phyloP scores from a whole-genome alignment of 2,888 invertebrate species.

The Pasiphila rectangulata region DNA sequence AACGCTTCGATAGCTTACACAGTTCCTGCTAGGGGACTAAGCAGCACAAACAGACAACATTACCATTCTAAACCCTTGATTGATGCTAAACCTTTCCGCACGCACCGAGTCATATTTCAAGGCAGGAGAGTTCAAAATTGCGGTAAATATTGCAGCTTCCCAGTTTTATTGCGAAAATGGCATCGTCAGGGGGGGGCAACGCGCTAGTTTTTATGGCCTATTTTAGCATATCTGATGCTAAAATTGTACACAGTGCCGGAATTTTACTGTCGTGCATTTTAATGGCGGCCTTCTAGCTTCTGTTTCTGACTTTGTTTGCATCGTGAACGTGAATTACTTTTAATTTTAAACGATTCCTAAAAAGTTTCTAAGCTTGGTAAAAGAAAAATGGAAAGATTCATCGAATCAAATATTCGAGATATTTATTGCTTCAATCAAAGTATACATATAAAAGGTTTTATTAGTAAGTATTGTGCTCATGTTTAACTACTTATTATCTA shows the following conservation, averaged over 20 bases:
- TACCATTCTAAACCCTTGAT: slow-evolving; percentile 67
- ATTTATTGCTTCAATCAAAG: too few relatives aligned
- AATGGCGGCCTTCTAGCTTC: too few relatives aligned
- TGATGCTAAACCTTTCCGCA: slow-evolving; percentile 56
- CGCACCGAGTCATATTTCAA: slow-evolving; percentile 48
- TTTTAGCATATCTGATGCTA: slow-evolving; percentile 18
- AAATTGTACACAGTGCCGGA: slow-evolving; percentile 11
- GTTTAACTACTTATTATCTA: too few relatives aligned
- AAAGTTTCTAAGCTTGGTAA: too few relatives aligned
- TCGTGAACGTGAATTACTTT: too few relatives aligned
- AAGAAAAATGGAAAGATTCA: too few relatives aligned
- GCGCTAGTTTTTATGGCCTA: slow-evolving; percentile 32
- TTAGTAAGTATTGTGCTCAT: too few relatives aligned
- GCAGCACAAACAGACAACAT: slow-evolving; percentile 52
- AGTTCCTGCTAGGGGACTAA: slow-evolving; percentile 20
- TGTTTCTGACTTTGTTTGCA: too few relatives aligned
- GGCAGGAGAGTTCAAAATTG: slow-evolving; percentile 27
- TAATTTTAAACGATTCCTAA: too few relatives aligned
- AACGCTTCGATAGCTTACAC: background rate
- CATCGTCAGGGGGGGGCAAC: slow-evolving; percentile 12
- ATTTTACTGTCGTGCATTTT: slow-evolving; percentile 3
- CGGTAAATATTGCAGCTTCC: slow-evolving; percentile 26
- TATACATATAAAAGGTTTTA: too few relatives aligned
- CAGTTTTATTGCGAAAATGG: slow-evolving; percentile 21
- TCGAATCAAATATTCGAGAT: too few relatives aligned